A percentile compares a stretch with the other conserved stretches of the same genome.
Evolutionary conservation across 2,888 invertebrate genomes (phyloP).

Genomic region (Rutpela maculata): DNA sequence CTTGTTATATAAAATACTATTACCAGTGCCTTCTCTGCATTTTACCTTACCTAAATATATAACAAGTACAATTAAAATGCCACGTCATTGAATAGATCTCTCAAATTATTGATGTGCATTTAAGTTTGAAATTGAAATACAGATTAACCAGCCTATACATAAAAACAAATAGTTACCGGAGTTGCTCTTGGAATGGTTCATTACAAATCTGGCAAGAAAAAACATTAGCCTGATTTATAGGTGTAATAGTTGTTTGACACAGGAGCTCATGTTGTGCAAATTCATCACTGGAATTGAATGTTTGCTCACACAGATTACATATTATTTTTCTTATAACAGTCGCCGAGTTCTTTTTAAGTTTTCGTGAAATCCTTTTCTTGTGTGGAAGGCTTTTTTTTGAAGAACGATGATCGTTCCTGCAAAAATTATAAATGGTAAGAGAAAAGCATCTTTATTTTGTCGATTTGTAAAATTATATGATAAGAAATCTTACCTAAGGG

Average conservation of each 20-base stretch:
- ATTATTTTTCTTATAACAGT: slow-evolving; percentile 67
- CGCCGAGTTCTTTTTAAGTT: slow-evolving; percentile 78
- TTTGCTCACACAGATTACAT: slow-evolving; percentile 74
- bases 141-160: too few relatives aligned
- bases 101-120: too few relatives aligned
- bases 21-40: too few relatives aligned
- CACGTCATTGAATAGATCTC: too few relatives aligned
- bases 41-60: too few relatives aligned
- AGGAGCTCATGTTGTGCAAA: slow-evolving; percentile 75
- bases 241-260: slow-evolving; percentile 70
- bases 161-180: slow-evolving; percentile 70
- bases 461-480: background rate
- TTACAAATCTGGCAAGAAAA: slow-evolving; percentile 88
- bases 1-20: too few relatives aligned
- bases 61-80: too few relatives aligned
- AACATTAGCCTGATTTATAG: slow-evolving; percentile 74
- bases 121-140: too few relatives aligned
- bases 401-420: slow-evolving; percentile 67
- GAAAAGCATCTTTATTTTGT: background rate
- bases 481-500: slow-evolving; percentile 53
- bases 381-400: slow-evolving; percentile 86
- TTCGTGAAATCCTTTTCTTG: slow-evolving; percentile 89
- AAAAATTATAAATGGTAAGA: slow-evolving; percentile 27
- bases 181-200: slow-evolving; percentile 84
- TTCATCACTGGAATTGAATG: slow-evolving; percentile 71